Conservation (phyloP, 2,888 invertebrate genomes). For the Balanococcus diminutus region DNA sequence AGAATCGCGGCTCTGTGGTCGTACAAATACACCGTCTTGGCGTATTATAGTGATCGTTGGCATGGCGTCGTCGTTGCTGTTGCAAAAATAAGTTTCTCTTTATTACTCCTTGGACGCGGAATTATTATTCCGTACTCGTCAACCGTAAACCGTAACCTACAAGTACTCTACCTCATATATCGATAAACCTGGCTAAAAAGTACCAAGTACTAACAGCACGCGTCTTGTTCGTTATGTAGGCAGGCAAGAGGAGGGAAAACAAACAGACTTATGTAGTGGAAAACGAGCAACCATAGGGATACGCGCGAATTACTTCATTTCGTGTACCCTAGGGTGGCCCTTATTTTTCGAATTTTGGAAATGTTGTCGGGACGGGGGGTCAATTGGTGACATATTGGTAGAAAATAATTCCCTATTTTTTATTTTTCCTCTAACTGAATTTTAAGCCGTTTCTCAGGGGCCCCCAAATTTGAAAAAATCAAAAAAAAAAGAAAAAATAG, state of each 20-base stretch:
- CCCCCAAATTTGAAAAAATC: too few species aligned
- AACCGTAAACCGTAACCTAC: slow-evolving; percentile 19
- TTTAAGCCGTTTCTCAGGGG: too few species aligned
- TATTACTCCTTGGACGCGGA: neutral
- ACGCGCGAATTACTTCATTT: slow-evolving; percentile 17
- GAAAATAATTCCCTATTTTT: too few species aligned
- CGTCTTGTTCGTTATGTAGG: too few species aligned
- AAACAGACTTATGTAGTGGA: neutral
- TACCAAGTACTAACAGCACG: too few species aligned
- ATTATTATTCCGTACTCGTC: slow-evolving; percentile 3
- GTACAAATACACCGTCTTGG: too few species aligned
- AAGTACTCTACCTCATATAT: neutral
- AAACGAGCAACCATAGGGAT: neutral
- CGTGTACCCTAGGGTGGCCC: too few species aligned
- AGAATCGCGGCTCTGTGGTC: neutral
- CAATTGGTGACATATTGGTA: too few species aligned
- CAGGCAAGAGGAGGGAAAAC: neutral
- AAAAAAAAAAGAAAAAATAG: too few species aligned
- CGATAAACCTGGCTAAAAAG: neutral
- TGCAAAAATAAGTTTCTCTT: neutral
- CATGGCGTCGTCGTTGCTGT: neutral
- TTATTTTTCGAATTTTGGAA: too few species aligned
- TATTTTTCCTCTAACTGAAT: too few species aligned
- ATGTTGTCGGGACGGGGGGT: too few species aligned
- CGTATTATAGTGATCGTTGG: neutral